phyloP scores from a whole-genome alignment of 2,888 invertebrate species.

The Leuctra nigra region DNA sequence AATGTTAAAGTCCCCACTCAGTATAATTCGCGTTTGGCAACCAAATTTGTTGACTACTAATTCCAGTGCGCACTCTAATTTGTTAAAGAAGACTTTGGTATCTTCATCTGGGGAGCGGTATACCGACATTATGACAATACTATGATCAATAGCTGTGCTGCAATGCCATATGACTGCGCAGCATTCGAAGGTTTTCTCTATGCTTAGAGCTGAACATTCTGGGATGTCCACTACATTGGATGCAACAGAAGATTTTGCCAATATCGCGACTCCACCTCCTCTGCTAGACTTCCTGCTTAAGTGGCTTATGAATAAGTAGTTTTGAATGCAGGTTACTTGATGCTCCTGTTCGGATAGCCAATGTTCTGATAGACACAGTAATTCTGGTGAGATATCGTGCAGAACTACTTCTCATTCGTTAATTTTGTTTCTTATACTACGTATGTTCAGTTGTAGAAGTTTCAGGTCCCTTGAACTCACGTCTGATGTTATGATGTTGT shows the following conservation, averaged over 20 bases:
- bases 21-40: background rate
- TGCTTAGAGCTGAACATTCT: background rate
- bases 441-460: background rate
- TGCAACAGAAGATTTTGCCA: background rate
- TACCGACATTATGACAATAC: too few relatives aligned
- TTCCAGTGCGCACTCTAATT: too few relatives aligned
- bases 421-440: slow-evolving; percentile 3
- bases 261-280: slow-evolving; percentile 3
- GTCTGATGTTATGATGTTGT: background rate
- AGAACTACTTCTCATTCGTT: background rate
- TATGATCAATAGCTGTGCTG: too few relatives aligned
- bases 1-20: background rate
- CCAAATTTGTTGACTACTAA: background rate
- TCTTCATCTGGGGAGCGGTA: too few relatives aligned
- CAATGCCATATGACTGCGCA: slow-evolving; percentile 4
- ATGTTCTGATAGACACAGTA: background rate
- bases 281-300: background rate
- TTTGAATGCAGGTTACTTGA: background rate
- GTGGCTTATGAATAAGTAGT: background rate
- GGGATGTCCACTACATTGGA: background rate
- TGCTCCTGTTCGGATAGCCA: background rate
- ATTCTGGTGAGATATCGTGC: background rate
- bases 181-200: background rate
- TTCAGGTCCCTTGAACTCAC: too few relatives aligned
- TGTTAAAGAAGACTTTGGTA: too few relatives aligned